phyloP scores from a whole-genome alignment of 2,797 vertebrate genomes.

The Macroramphosus scolopax region DNA sequence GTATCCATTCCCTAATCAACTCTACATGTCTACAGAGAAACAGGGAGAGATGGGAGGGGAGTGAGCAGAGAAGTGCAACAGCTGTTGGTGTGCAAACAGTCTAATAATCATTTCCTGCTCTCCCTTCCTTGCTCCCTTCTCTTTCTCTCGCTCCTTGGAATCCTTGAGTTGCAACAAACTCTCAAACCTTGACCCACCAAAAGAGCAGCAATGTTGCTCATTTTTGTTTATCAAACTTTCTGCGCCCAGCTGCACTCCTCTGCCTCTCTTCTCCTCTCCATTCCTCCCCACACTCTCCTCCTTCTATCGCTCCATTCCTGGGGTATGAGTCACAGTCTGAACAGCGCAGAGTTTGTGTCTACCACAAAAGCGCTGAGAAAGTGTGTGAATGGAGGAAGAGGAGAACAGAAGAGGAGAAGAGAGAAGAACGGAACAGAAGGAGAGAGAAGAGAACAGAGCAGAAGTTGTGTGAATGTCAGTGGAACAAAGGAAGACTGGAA shows the following conservation, averaged over 20 bases:
- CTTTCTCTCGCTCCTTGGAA: conserved; percentile 16
- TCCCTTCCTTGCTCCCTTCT: conserved; percentile 22
- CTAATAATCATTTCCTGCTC: conserved; percentile 56
- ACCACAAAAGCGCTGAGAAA: conserved; percentile 50
- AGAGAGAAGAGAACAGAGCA: conserved; percentile 11
- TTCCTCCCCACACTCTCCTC: conserved; percentile 32
- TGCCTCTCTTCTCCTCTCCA: background rate
- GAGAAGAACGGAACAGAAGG: no score
- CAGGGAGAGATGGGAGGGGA: conserved; percentile 13
- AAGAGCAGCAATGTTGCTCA: conserved; percentile 2
- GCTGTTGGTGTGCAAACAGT: conserved; percentile 73
- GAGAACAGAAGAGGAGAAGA: conserved; percentile 14
- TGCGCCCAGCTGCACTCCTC: conserved; percentile 31
- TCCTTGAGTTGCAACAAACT: conserved; percentile 27
- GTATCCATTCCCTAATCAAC: conserved; percentile 67
- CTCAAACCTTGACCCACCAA: conserved; percentile 39
- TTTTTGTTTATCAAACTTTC: conserved; percentile 20
- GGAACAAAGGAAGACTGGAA: conserved; percentile 61
- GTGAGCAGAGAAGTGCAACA: conserved; percentile 56
- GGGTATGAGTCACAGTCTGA: conserved; percentile 69
- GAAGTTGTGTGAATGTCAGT: conserved; percentile 48
- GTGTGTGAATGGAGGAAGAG: conserved; percentile 15
- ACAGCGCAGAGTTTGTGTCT: conserved; percentile 66
- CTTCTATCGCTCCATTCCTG: conserved; percentile 68
- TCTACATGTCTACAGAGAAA: conserved; percentile 44